A percentile compares a stretch with the other conserved stretches of the same genome.
Evolutionary conservation across 2,797 vertebrate species (phyloP).

Genomic region (Lycodopsis pacificus): DNA sequence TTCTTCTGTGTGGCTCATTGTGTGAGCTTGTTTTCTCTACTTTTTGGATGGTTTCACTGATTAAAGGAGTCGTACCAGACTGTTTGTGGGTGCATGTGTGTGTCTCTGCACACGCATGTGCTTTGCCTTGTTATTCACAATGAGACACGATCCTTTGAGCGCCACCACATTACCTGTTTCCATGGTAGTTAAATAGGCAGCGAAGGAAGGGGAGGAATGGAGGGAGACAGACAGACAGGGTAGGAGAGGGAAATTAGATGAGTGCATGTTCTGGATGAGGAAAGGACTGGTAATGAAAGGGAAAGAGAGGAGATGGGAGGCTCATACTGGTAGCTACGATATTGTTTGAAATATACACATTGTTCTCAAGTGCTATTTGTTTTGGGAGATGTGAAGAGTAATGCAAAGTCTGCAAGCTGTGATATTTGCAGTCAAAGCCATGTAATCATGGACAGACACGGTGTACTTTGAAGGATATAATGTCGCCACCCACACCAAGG

Average conservation of each 20-base stretch:
- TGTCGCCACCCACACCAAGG: constrained; percentile 19
- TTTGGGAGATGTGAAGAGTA: constrained; percentile 1
- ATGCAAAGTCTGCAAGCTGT: neutral
- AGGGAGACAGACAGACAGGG: constrained; percentile 40
- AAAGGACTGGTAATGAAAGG: constrained; percentile 30
- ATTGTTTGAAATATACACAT: constrained; percentile 8
- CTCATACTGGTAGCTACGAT: neutral
- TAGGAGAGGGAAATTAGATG: constrained; percentile 65
- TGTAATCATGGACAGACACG: constrained; percentile 18
- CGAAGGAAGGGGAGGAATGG: constrained; percentile 73
- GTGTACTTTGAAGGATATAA: constrained; percentile 4
- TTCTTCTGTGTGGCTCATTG: constrained; percentile 51
- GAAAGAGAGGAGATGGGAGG: constrained; percentile 10
- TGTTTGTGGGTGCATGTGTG: constrained; percentile 21
- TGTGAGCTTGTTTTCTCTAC: constrained; percentile 48
- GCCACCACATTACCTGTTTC: constrained; percentile 83
- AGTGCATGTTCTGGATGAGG: too few species aligned
- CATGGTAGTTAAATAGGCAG: constrained; percentile 82
- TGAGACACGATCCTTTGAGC: constrained; percentile 73
- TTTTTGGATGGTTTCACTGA: constrained; percentile 47
- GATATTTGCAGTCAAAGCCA: constrained; percentile 1
- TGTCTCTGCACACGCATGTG: constrained; percentile 21
- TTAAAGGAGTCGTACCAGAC: constrained; percentile 35
- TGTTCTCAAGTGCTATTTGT: constrained; percentile 6
- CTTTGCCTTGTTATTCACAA: constrained; percentile 62